Percentiles rank a stretch among this genome's conserved stretches.
Evolutionary conservation across 2,113 vertebrate species (phyloP).

Genomic region (Guaruba guarouba): DNA sequence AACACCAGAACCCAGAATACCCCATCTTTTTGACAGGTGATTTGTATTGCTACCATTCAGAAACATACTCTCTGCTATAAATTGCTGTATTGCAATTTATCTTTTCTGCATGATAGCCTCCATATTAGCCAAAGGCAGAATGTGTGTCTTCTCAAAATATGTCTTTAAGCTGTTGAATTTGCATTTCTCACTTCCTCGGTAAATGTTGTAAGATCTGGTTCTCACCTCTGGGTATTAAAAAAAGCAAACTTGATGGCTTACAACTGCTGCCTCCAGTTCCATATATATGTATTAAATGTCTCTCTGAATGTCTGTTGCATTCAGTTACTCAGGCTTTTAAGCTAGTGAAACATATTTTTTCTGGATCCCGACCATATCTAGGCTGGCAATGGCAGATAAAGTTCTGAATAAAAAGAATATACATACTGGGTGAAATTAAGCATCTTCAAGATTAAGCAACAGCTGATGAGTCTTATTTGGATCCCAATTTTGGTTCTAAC

Average conservation of each 20-base stretch:
- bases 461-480: not conserved
- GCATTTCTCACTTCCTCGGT: not conserved
- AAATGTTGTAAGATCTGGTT: not conserved
- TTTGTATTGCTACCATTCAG: not conserved
- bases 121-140: not conserved
- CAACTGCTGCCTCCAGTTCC: not conserved
- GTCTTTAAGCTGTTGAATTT: not conserved
- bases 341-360: not conserved
- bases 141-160: not conserved
- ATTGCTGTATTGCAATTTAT: not conserved
- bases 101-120: not conserved
- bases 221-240: not conserved
- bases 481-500: not conserved
- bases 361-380: not conserved
- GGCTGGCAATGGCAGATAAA: not conserved
- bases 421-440: not conserved
- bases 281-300: not conserved
- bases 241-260: not conserved
- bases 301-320: not conserved
- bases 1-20: not conserved
- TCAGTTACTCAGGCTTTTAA: not conserved
- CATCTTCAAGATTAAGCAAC: not conserved
- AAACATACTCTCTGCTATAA: not conserved
- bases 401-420: not conserved
- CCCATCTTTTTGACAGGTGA: not conserved